Evolutionary conservation across 2,113 vertebrate genomes (phyloP), one percentile per base, ranked within the genome.

Genomic region (Ceyx melanurus): DNA sequence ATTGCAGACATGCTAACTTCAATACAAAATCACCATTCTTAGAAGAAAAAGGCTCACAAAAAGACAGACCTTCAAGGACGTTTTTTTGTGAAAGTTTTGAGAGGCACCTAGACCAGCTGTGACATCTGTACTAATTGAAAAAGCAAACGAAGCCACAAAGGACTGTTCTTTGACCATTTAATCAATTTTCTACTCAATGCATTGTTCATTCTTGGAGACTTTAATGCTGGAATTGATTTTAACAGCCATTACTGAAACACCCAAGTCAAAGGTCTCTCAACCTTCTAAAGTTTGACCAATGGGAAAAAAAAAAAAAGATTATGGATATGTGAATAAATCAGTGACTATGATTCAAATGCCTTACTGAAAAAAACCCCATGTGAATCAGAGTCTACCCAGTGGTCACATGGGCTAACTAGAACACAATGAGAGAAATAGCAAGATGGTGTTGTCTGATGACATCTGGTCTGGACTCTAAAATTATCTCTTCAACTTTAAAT

Each of bases 191-290:
- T 95, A 97, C 97, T 98, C 97, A 98, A 97, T 97, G 97, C 97
- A 97, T 98, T 98, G 97, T 98, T 98, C 98, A 96, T 97, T 98
- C 97, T 97, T 97, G 95, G 96, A 97, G 97, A 97, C 97, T 98
- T 98, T 98, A 97, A 98, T 98, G 96, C 96, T 98, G 96, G 97
- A 98, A 98, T 98, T 98, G 98, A 98, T 98, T 98, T 98, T 97
- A 98, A 97, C 97, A 98, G 93, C 97, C 97, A 98, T 98, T 98
- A 98, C 97, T 23, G 95, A 97, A 98, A 98, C 97, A 97, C 90
- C 53, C 96, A 96, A 98, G 97, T 97, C 97, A 98, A 97, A 98
- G 97, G 97, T 97, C 97, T 97, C 95, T 94, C 90, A 95, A 98
- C 97, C 95, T 97, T 97, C 93, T 96, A 92, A 96, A 97, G 97